A percentile compares a stretch with the other conserved stretches of the same genome.
These are phyloP conservation scores for Mus spretus DNA, from an alignment of 2,797 vertebrate species.

Conservation along the genomic window DNA sequence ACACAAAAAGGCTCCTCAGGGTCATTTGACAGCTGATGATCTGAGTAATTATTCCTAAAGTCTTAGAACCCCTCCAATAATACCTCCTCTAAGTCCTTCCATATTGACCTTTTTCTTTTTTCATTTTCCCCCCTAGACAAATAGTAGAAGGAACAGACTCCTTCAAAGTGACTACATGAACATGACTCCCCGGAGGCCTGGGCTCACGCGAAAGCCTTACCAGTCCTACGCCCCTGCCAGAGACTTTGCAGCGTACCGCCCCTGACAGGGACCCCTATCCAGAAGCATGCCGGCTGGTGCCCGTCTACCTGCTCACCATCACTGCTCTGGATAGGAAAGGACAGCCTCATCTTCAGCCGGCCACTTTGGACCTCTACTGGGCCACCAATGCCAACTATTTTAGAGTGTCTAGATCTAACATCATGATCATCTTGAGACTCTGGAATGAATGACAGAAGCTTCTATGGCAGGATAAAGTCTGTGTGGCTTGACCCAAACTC, in stretches of 20 bases:
- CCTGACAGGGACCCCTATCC: constrained; percentile 87
- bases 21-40: not conserved
- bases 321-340: constrained; percentile 77
- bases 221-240: constrained; percentile 86
- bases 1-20: not conserved
- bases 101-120: constrained; percentile 43
- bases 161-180: constrained; percentile 91
- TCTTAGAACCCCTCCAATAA: constrained; percentile 52
- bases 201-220: constrained; percentile 87
- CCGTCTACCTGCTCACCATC: constrained; percentile 57
- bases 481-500: constrained; percentile 52
- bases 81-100: not conserved
- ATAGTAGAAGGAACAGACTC: constrained; percentile 84
- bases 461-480: constrained; percentile 11
- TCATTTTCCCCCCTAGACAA: constrained; percentile 80
- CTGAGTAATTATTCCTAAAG: not conserved
- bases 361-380: not conserved
- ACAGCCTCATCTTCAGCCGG: constrained; percentile 72
- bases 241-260: constrained; percentile 87
- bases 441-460: constrained; percentile 53
- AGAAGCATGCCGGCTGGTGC: constrained; percentile 57
- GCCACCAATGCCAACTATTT: constrained; percentile 10
- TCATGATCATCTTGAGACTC: constrained; percentile 60
- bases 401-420: constrained; percentile 51
- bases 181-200: constrained; percentile 87